Conservation (phyloP, 2,113 vertebrate genomes). For the Acanthisitta chloris region DNA sequence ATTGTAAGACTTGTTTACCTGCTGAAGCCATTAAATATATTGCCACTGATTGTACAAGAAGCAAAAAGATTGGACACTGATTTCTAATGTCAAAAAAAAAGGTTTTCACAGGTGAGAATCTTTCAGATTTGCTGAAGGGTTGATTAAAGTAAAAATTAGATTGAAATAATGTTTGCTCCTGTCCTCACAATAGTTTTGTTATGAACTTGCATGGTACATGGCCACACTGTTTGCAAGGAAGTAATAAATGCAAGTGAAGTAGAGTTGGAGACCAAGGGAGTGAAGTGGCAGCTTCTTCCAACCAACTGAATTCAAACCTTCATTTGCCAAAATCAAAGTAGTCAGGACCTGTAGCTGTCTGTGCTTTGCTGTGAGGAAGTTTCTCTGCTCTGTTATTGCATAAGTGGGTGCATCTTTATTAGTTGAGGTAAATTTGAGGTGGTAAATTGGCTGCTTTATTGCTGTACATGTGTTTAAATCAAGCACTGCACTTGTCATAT, state of each 20-base stretch:
- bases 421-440: not conserved
- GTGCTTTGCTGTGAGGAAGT: not conserved
- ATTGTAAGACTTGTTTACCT: not conserved
- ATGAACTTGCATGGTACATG: not conserved
- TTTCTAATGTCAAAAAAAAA: not conserved
- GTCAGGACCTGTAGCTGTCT: not conserved
- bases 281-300: not conserved
- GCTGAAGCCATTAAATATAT: not conserved
- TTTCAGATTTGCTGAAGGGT: not conserved
- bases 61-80: not conserved
- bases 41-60: not conserved
- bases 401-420: not conserved
- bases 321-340: not conserved
- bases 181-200: not conserved
- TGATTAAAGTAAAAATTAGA: not conserved
- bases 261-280: not conserved
- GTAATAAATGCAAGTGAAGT: not conserved
- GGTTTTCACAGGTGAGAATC: not conserved
- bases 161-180: not conserved
- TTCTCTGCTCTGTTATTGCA: not conserved
- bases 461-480: not conserved
- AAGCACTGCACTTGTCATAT: not conserved
- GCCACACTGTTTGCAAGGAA: not conserved
- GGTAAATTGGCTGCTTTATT: not conserved
- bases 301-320: not conserved